Evolutionary conservation across 1,140 invertebrate genomes (phyloP).

Genomic region (Magallana angulata): DNA sequence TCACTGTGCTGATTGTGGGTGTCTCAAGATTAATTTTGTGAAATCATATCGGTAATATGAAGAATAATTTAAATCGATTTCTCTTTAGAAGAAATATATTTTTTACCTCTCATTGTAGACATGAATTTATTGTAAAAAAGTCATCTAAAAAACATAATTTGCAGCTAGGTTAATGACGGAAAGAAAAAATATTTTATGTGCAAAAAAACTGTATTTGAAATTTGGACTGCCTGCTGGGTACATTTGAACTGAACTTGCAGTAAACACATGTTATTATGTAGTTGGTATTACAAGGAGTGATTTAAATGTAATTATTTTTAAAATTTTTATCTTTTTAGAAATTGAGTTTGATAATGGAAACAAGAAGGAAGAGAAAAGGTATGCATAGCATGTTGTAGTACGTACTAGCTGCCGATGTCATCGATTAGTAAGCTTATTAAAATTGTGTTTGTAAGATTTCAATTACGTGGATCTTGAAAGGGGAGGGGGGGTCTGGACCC

Average conservation of each 20-base stretch:
- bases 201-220: neutral
- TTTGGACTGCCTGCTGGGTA: neutral
- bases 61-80: no score
- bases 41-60: no score
- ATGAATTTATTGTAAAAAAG: no score
- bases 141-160: no score
- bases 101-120: no score
- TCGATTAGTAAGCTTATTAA: neutral
- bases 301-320: neutral
- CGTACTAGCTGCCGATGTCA: neutral
- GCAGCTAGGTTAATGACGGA: neutral
- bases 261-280: neutral
- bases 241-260: neutral
- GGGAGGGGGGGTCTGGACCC: neutral
- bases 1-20: no score
- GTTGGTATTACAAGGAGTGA: neutral
- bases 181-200: neutral
- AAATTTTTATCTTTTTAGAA: neutral
- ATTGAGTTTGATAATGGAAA: neutral
- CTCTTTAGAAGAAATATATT: no score
- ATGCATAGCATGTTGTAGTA: conserved; percentile 2
- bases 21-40: no score
- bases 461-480: neutral
- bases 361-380: neutral
- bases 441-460: neutral